Evolutionary conservation across 2,113 vertebrate genomes (phyloP).

Genomic region (Balaenoptera acutorostrata): DNA sequence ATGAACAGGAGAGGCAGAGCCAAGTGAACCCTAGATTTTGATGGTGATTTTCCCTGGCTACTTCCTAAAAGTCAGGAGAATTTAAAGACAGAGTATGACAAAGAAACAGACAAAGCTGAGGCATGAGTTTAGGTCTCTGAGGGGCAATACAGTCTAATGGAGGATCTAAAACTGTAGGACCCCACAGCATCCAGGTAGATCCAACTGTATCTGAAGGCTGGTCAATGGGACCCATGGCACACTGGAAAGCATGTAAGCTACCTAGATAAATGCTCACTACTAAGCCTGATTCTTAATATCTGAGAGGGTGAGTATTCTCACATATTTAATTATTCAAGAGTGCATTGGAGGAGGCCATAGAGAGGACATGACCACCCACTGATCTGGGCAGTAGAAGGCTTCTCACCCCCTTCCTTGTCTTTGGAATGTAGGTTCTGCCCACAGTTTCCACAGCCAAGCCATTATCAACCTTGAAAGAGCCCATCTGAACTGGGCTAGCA

Average conservation of each 20-base stretch:
- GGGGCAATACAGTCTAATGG: background rate
- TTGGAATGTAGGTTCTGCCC: background rate
- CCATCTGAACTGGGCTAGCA: background rate
- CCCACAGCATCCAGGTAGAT: fast-evolving
- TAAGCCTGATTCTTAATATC: background rate
- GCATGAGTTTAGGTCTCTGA: background rate
- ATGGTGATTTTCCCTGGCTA: background rate
- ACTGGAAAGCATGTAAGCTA: background rate
- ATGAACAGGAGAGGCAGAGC: background rate
- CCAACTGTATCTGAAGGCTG: background rate
- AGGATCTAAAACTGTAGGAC: background rate
- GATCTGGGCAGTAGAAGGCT: background rate
- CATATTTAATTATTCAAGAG: background rate
- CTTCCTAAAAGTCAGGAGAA: background rate
- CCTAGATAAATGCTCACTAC: background rate
- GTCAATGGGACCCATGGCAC: background rate
- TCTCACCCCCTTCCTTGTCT: background rate
- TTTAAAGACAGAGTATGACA: background rate
- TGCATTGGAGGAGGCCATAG: background rate
- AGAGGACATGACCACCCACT: background rate
- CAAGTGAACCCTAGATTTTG: background rate
- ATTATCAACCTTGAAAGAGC: background rate
- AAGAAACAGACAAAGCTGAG: background rate
- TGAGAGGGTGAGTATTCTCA: background rate
- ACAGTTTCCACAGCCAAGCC: background rate